phyloP scores from a whole-genome alignment of 1,140 invertebrate genomes.

The Eciton burchellii region DNA sequence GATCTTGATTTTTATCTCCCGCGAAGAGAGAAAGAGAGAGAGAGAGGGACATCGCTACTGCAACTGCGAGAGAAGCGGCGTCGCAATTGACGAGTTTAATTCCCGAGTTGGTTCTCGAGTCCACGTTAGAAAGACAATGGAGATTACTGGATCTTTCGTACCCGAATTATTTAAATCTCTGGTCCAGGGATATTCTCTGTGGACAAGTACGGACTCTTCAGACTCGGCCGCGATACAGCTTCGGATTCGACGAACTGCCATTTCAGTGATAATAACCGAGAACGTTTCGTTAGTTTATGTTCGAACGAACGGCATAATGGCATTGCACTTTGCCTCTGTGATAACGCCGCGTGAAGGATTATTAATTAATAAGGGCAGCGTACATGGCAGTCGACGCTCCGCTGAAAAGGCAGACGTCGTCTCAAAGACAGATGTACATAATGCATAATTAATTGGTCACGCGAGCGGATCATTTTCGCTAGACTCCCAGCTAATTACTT shows the following conservation, averaged over 20 bases:
- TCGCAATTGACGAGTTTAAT: too few relatives aligned
- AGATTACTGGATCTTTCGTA: too few relatives aligned
- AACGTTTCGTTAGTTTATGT: conserved; percentile 11
- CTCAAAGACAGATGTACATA: conserved; percentile 22
- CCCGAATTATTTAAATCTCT: too few relatives aligned
- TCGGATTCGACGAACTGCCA: not conserved
- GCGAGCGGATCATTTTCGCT: conserved; percentile 57
- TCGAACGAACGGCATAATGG: not conserved
- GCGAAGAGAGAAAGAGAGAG: not conserved
- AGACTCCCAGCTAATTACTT: conserved; percentile 64
- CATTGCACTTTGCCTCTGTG: not conserved
- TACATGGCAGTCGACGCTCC: not conserved
- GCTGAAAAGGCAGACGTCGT: conserved; percentile 16
- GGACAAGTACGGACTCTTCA: too few relatives aligned
- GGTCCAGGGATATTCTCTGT: too few relatives aligned
- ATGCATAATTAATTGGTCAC: conserved; percentile 68
- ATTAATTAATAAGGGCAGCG: conserved; percentile 23
- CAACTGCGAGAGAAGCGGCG: not conserved
- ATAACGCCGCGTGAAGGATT: not conserved
- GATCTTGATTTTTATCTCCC: not conserved
- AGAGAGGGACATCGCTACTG: not conserved
- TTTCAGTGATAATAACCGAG: conserved; percentile 21
- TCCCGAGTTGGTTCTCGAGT: too few relatives aligned
- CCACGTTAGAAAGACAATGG: too few relatives aligned
- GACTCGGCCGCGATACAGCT: not conserved